phyloP scores from a whole-genome alignment of 2,888 invertebrate genomes.

The Protodeltote pygarga region DNA sequence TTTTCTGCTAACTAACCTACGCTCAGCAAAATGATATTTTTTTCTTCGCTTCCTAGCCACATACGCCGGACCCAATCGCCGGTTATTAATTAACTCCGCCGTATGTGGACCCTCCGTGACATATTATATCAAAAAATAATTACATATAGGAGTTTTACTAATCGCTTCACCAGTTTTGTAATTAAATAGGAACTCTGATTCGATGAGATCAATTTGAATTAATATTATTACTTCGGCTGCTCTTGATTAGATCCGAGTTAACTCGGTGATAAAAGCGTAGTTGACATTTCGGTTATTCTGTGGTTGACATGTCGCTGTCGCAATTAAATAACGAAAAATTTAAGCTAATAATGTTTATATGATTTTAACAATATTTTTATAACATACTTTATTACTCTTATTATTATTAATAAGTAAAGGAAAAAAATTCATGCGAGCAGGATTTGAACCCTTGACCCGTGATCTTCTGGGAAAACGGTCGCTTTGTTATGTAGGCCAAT shows the following conservation, averaged over 20 bases:
- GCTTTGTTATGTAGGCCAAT: too few relatives aligned
- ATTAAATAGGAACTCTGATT: constrained; percentile 39
- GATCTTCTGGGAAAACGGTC: too few relatives aligned
- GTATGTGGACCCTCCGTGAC: constrained; percentile 64
- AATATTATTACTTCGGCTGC: constrained; percentile 22
- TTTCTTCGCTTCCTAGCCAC: constrained; percentile 62
- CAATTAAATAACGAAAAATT: too few relatives aligned
- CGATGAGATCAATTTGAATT: constrained; percentile 21
- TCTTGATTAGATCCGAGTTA: constrained; percentile 6
- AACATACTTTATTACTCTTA: too few relatives aligned
- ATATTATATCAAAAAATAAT: constrained; percentile 66
- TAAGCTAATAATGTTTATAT: too few relatives aligned
- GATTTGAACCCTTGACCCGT: too few relatives aligned
- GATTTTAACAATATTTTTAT: too few relatives aligned
- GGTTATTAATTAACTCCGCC: constrained; percentile 78
- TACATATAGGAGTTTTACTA: constrained; percentile 47
- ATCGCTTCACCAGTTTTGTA: constrained; percentile 48
- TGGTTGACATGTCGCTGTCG: background rate
- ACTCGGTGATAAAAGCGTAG: constrained; percentile 5
- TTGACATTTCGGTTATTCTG: constrained; percentile 3
- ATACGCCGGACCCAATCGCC: constrained; percentile 58
- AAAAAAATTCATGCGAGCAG: too few relatives aligned
- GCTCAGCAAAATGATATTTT: constrained; percentile 72
- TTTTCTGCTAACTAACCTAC: constrained; percentile 77
- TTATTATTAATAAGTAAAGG: too few relatives aligned